Conservation (phyloP, 2,888 invertebrate genomes). For the Cerastis rubricosa region DNA sequence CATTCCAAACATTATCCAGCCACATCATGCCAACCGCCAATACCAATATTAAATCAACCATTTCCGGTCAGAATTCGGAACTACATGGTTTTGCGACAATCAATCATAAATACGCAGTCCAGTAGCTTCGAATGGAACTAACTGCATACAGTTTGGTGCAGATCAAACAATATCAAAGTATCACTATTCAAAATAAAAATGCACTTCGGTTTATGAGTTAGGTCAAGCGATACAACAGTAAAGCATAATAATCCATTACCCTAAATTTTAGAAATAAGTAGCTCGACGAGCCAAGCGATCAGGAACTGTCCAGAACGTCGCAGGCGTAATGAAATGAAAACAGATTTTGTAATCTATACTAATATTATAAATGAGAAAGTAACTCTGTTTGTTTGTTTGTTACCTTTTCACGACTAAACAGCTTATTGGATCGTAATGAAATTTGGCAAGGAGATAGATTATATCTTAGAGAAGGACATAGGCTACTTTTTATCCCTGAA, state of each 20-base stretch:
- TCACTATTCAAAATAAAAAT: background rate
- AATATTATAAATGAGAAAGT: too few relatives aligned
- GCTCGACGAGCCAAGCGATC: background rate
- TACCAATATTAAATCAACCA: constrained; percentile 15
- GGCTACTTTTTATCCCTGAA: too few relatives aligned
- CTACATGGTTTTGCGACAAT: background rate
- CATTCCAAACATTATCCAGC: constrained; percentile 10
- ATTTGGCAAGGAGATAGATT: too few relatives aligned
- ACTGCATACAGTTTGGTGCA: background rate
- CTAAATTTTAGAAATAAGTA: background rate
- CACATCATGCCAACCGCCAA: background rate
- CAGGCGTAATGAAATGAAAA: background rate
- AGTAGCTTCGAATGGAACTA: background rate
- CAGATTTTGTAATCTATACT: too few relatives aligned
- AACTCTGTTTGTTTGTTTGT: too few relatives aligned
- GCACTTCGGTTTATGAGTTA: background rate
- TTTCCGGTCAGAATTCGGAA: background rate
- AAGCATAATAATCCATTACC: background rate
- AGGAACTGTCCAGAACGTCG: background rate
- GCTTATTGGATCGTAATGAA: too few relatives aligned
- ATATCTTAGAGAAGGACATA: too few relatives aligned
- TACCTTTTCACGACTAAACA: too few relatives aligned
- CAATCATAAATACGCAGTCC: background rate
- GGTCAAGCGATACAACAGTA: background rate
- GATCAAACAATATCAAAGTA: background rate